Evolutionary conservation across 37 sponge, comb jelly and placozoan species (phyloP), one percentile per base, ranked within the genome.

Genomic region (Hexactinellida sp.): DNA sequence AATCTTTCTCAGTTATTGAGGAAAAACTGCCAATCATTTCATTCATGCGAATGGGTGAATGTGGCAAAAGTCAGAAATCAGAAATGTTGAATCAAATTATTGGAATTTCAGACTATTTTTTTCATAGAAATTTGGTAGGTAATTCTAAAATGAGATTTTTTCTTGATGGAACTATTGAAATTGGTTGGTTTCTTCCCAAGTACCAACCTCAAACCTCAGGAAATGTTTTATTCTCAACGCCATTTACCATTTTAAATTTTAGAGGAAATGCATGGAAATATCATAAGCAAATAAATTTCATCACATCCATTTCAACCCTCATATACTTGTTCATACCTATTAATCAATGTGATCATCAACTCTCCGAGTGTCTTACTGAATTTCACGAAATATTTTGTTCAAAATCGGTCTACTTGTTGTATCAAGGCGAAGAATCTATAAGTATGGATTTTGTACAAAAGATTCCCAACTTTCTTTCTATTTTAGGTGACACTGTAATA

Each of bases 21-120:
- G 38, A 85, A 35, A 13, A 30, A 39, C 38, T 82, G 0, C 89
- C 89, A 24, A 88, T 88, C 28, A 39, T 88, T 38, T 88, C 89
- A 38, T 88, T 88, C 54, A 25, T 88, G 3, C 38, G 85, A 38
- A 1, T 88, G 55, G 85, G 85, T 1, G 82, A 36, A 37, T 41
- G 0, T 25, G 54, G 76, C 3, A 63, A 88, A 36, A 37, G 36
- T 37, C 85, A 85, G 39, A 88, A 88, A 88, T 88, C 89, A 37
- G 38, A 71, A 30, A 55, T 88, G 28, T 37, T 88, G 28, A 88
- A 88, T 63, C 25, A 1, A 0, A 47, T 85, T 30, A 88, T 88
- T n/a, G 76, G 76, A 47, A 37, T 36, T 36, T 82, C 38, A 13
- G 52, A 85, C 1, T 25, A 54, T 37, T 88, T 88, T 37, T 88